These are phyloP conservation scores for Cremastobaeus sp. DNA, from an alignment of 2,888 invertebrate genomes.

Conservation along the genomic window DNA sequence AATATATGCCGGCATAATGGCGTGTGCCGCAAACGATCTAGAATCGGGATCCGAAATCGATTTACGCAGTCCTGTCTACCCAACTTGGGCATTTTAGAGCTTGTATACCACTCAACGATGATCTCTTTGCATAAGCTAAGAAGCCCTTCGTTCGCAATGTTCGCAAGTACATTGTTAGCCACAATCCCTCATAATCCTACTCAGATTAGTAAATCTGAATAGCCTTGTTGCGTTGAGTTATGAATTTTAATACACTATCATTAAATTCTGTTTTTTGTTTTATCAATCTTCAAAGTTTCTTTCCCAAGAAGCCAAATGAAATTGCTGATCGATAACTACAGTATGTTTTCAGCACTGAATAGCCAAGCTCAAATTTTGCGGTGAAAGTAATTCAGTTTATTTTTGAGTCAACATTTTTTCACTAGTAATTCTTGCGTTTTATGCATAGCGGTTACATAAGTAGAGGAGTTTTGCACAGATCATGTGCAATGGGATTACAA, in stretches of 20 bases:
- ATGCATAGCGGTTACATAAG: too few relatives aligned
- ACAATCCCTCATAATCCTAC: constrained; percentile 46
- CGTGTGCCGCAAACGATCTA: constrained; percentile 44
- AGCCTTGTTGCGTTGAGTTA: constrained; percentile 30
- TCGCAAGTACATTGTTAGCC: constrained; percentile 45
- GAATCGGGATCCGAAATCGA: constrained; percentile 53
- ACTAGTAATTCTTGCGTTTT: too few relatives aligned
- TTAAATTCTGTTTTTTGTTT: too few relatives aligned
- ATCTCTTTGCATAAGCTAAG: constrained; percentile 56
- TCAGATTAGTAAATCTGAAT: constrained; percentile 44
- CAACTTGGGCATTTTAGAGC: constrained; percentile 47
- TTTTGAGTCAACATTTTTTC: too few relatives aligned
- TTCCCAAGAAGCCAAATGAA: too few relatives aligned
- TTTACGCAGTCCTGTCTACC: constrained; percentile 45
- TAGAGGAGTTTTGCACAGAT: too few relatives aligned
- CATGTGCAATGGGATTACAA: too few relatives aligned
- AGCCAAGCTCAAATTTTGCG: too few relatives aligned
- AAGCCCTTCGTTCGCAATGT: constrained; percentile 36
- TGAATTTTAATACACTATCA: constrained; percentile 15
- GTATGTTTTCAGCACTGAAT: too few relatives aligned
- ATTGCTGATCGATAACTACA: too few relatives aligned
- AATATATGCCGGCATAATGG: constrained; percentile 42
- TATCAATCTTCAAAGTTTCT: too few relatives aligned
- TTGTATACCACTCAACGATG: constrained; percentile 49
- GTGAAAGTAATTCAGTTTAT: too few relatives aligned